Evolutionary conservation across 2,113 vertebrate species (phyloP).

Genomic region (Percina caprodes): DNA sequence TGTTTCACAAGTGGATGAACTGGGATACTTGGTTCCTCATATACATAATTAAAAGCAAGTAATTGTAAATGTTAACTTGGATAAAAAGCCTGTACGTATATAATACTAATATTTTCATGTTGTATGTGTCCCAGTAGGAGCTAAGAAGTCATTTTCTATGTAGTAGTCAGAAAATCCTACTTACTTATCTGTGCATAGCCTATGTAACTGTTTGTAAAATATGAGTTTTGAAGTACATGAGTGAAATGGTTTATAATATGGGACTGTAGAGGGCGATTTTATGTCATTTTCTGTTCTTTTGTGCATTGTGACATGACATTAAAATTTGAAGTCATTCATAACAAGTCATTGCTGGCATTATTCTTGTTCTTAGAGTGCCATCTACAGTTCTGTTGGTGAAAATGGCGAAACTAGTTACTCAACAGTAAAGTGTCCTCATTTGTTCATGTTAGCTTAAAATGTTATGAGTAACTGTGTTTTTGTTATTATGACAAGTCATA

Average conservation of each 20-base stretch:
- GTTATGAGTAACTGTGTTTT: neutral
- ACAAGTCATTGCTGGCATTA: too few relatives aligned
- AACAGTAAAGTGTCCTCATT: too few relatives aligned
- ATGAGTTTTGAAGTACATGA: neutral
- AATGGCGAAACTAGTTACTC: too few relatives aligned
- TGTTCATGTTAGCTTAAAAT: neutral
- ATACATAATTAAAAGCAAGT: neutral
- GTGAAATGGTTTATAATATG: neutral
- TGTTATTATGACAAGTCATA: neutral
- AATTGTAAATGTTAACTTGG: neutral
- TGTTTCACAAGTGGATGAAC: neutral
- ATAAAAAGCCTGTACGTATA: neutral
- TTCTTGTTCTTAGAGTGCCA: conserved; percentile 15
- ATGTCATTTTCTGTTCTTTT: neutral
- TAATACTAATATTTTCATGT: too few relatives aligned
- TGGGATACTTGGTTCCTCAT: neutral
- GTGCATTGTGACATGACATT: neutral
- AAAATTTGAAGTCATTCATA: neutral
- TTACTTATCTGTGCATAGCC: neutral
- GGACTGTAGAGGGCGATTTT: neutral
- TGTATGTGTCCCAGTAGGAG: neutral
- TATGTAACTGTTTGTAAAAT: neutral
- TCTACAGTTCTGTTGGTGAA: conserved; percentile 33
- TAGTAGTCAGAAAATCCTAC: neutral
- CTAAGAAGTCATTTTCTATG: neutral